phyloP scores from a whole-genome alignment of 2,797 vertebrate genomes.

The Myotis planiceps region DNA sequence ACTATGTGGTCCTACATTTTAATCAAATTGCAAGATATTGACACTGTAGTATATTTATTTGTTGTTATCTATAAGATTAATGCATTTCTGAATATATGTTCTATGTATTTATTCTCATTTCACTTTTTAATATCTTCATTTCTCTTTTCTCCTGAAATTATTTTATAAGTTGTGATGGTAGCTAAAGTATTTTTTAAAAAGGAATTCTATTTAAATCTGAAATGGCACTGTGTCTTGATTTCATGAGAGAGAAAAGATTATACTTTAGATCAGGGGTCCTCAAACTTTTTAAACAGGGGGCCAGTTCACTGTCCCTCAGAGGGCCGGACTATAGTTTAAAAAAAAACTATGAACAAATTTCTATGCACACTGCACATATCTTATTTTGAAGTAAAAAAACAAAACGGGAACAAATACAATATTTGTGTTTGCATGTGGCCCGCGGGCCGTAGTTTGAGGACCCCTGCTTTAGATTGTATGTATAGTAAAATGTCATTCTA shows the following conservation, averaged over 20 bases:
- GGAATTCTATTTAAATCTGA: conserved; percentile 5
- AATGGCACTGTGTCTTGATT: neutral
- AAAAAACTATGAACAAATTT: too few species aligned
- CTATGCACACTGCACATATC: too few species aligned
- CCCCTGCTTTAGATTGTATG: neutral
- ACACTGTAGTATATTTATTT: neutral
- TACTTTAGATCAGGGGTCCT: neutral
- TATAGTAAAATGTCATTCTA: conserved; percentile 7
- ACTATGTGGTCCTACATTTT: neutral
- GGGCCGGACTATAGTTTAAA: too few species aligned
- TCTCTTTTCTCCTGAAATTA: neutral
- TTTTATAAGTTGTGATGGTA: conserved; percentile 30
- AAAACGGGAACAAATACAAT: too few species aligned
- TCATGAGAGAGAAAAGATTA: neutral
- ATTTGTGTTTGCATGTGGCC: too few species aligned
- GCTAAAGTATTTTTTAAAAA: neutral
- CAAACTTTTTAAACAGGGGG: too few species aligned
- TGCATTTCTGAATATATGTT: neutral
- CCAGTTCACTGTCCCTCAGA: too few species aligned
- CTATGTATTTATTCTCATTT: neutral
- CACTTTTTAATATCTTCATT: neutral
- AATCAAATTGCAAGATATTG: neutral
- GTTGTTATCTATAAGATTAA: neutral
- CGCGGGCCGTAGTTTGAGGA: too few species aligned
- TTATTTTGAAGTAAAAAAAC: too few species aligned